Evolutionary conservation across 2,797 vertebrate genomes (phyloP).

Genomic region (Lophius americanus): DNA sequence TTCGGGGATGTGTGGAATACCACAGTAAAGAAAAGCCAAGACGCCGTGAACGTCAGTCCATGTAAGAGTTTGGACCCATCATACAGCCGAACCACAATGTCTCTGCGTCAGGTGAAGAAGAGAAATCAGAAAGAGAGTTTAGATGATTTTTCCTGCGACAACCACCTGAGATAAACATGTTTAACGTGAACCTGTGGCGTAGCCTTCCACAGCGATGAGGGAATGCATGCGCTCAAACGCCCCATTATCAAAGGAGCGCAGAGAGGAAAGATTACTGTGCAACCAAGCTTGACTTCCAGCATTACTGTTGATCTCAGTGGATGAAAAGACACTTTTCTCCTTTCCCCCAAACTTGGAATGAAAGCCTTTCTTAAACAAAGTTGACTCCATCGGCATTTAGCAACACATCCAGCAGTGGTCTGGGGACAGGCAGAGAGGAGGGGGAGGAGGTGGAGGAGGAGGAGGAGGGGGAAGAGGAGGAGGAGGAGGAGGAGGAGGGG

Average conservation of each 20-base stretch:
- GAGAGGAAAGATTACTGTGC: neutral
- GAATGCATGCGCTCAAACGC: neutral
- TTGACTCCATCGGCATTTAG: slow-evolving; percentile 40
- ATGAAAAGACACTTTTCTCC: slow-evolving; percentile 23
- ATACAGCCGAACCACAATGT: neutral
- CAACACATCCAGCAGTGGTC: slow-evolving; percentile 18
- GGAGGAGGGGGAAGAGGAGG: neutral
- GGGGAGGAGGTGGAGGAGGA: slow-evolving; percentile 15
- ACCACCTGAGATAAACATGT: slow-evolving; percentile 16
- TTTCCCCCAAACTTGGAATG: slow-evolving; percentile 6
- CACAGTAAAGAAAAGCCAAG: too few relatives aligned
- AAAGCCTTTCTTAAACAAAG: slow-evolving; percentile 25
- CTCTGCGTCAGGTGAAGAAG: neutral
- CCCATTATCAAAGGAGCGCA: slow-evolving; percentile 1
- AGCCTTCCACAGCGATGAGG: neutral
- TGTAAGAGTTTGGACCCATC: neutral
- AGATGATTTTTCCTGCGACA: slow-evolving; percentile 9
- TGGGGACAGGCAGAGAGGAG: slow-evolving; percentile 5
- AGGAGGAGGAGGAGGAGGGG: slow-evolving; percentile 9
- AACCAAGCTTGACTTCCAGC: neutral
- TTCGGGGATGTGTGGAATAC: too few relatives aligned
- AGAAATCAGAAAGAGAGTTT: neutral
- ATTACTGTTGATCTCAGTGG: neutral
- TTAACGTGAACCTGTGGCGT: slow-evolving; percentile 7
- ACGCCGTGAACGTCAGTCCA: too few relatives aligned